Evolutionary conservation across 2,113 vertebrate species (phyloP).

Genomic region (human (Homo sapiens)): GRCh38 chr6:149841001-149841500

Average conservation of each 20-base stretch:
- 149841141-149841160: not conserved
- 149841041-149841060: not conserved
- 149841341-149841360: not conserved
- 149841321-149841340: not conserved
- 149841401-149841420: not conserved
- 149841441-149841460: rapidly evolving
- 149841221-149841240: not conserved
- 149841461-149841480: not conserved
- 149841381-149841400: rapidly evolving
- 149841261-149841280: not conserved
- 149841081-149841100: not conserved
- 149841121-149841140: not conserved
- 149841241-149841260: not conserved
- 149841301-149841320: not conserved
- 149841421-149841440: not conserved
- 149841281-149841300: not conserved
- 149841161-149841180: not conserved
- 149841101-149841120: not conserved
- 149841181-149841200: not conserved
- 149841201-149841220: not conserved
- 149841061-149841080: not conserved
- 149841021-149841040: not conserved
- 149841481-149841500: not conserved
- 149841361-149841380: not conserved
- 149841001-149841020: not conserved